These are phyloP conservation scores for Dichetophora obliterata DNA, from an alignment of 2,888 invertebrate genomes.

Conservation along the genomic window DNA sequence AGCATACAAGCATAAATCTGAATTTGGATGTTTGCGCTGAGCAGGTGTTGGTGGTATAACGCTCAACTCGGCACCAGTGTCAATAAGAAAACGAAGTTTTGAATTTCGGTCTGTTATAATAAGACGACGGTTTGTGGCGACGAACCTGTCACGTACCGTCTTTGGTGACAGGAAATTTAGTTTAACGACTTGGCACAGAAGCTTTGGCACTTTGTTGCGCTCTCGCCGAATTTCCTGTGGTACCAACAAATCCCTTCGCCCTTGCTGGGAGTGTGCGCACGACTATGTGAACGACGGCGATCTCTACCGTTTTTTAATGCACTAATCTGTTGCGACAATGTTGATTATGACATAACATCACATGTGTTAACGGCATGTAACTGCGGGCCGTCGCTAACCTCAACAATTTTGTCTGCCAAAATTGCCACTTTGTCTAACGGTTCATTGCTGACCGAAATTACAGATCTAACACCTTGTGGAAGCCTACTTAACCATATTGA, in stretches of 20 bases:
- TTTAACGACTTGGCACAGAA: constrained; percentile 34
- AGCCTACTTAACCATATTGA: constrained; percentile 50
- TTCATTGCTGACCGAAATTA: too few species aligned
- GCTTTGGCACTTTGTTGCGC: constrained; percentile 39
- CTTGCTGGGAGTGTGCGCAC: background rate
- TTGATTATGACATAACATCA: background rate
- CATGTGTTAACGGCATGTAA: too few species aligned
- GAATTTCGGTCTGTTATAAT: too few species aligned
- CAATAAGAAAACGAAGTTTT: too few species aligned
- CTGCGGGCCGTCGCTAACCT: too few species aligned
- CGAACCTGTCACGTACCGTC: too few species aligned
- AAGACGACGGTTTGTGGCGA: too few species aligned
- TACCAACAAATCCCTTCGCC: constrained; percentile 21
- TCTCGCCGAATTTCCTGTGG: constrained; percentile 32
- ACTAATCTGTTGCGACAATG: constrained; percentile 2
- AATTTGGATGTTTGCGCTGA: too few species aligned
- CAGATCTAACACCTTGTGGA: constrained; percentile 38
- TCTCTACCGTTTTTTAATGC: background rate
- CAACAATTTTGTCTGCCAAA: too few species aligned
- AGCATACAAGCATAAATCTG: constrained; percentile 4
- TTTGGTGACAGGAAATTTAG: too few species aligned
- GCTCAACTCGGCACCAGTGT: constrained; percentile 12
- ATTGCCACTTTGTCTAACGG: too few species aligned
- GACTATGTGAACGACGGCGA: background rate
- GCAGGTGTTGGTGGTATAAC: too few species aligned